Evolutionary conservation across 2,113 vertebrate genomes (phyloP).

Genomic region (Myrmecobius fasciatus): DNA sequence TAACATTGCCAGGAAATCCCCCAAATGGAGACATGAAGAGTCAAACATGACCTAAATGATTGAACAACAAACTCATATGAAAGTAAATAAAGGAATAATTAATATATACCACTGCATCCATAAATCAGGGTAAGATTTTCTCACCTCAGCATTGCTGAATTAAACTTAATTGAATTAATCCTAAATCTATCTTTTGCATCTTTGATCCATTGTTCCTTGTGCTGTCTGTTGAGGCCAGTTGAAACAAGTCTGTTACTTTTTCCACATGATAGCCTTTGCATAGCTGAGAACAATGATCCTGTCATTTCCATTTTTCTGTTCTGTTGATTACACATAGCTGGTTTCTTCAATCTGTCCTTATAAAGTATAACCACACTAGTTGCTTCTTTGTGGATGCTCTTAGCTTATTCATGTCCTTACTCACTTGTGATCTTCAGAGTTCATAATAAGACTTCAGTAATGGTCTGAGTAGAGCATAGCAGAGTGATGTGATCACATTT

Average conservation of each 20-base stretch:
- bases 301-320: neutral
- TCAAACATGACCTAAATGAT: neutral
- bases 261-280: neutral
- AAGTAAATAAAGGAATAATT: neutral
- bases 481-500: neutral
- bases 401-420: neutral
- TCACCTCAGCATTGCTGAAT: neutral
- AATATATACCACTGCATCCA: neutral
- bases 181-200: neutral
- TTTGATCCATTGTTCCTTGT: neutral
- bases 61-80: neutral
- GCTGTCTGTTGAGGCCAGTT: neutral
- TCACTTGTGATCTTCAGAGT: neutral
- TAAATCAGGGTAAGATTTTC: neutral
- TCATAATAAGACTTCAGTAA: neutral
- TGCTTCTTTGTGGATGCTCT: neutral
- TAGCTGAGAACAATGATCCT: neutral
- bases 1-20: neutral
- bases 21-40: neutral
- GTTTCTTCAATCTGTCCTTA: neutral
- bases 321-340: neutral
- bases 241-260: neutral
- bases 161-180: neutral
- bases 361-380: neutral
- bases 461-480: neutral